Evolutionary conservation across 2,113 vertebrate genomes (phyloP), one percentile per base, ranked within the genome.

Genomic region (Perognathus longimembris): DNA sequence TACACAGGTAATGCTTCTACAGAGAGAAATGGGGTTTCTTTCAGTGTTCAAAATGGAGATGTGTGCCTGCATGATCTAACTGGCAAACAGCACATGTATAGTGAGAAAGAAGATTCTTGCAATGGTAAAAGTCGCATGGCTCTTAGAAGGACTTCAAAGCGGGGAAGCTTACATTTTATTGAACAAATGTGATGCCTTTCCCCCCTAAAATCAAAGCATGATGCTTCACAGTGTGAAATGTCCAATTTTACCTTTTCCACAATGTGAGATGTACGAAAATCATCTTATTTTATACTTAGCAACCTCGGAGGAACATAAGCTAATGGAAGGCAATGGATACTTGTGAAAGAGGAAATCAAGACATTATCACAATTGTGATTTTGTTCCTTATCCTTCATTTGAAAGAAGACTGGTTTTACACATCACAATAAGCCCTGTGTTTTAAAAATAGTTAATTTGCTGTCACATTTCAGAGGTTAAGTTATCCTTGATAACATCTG

Each of bases 71-170:
- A 97, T n/a, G 97, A 97, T 91, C 98, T 98, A 67, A 94, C 96
- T 92, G 98, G 96, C 34, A 98, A 98, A 95, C 98, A 98, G 86
- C 69, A 97, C 36, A 64, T 69, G 34, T 97, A 97, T 90, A 95
- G 94, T 91, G 98, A 97, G 71, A 98, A 97, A 89, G 97, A 97
- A 90, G 97, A 98, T 80, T 76, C 92, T 61, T 96, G 96, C 91
- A 97, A 97, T 82, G 97, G 97, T 70, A 98, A 97, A 96, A 97
- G 69, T 86, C 97, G 91, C 21, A 80, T 98, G 66, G 96, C 96
- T 0, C 88, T 98, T 90, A 97, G 98, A 97, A 98, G 98, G 98
- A 98, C 98, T 98, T 98, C 97, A 95, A 98, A 98, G 90, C 96
- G 96, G 71, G 98, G 96, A 94, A 98, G 97, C 81, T 96, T 98